These are phyloP conservation scores for Drosophila setosimentum DNA, from an alignment of 2,888 invertebrate species.

Conservation along the genomic window DNA sequence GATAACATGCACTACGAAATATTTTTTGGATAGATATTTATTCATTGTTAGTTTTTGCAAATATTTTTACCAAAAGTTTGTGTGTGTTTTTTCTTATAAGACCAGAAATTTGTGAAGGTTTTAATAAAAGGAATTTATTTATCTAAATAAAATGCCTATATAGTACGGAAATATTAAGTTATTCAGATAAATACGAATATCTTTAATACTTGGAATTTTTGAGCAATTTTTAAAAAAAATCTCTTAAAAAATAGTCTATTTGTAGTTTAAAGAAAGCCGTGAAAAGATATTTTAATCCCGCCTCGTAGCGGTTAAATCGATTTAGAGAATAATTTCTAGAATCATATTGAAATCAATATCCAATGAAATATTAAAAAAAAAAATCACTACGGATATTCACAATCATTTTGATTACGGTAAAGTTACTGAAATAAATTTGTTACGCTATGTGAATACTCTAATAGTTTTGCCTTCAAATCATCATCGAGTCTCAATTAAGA, in stretches of 20 bases:
- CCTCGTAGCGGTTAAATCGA: neutral
- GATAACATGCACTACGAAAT: slow-evolving; percentile 56
- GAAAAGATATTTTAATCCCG: neutral
- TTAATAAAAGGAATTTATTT: neutral
- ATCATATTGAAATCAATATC: neutral
- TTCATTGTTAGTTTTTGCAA: slow-evolving; percentile 15
- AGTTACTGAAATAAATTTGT: neutral
- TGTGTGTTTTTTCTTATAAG: slow-evolving; percentile 4
- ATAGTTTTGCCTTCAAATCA: slow-evolving; percentile 10
- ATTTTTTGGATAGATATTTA: slow-evolving; percentile 42
- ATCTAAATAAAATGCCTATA: neutral
- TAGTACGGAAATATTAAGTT: slow-evolving; percentile 2
- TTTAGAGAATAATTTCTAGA: neutral
- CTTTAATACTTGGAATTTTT: slow-evolving; percentile 9
- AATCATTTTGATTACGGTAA: neutral
- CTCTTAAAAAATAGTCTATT: neutral
- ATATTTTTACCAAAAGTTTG: slow-evolving; percentile 31
- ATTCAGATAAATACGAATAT: neutral
- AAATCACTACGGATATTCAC: slow-evolving; percentile 2
- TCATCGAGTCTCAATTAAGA: slow-evolving; percentile 36
- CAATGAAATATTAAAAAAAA: neutral
- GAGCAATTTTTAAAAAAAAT: slow-evolving; percentile 14
- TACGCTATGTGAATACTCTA: neutral
- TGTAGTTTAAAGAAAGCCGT: neutral
- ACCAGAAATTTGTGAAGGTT: slow-evolving; percentile 1